A percentile compares a stretch with the other conserved stretches of the same genome.
phyloP scores from a whole-genome alignment of 64 coral and sea anemone genomes.

The Montipora cactus region DNA sequence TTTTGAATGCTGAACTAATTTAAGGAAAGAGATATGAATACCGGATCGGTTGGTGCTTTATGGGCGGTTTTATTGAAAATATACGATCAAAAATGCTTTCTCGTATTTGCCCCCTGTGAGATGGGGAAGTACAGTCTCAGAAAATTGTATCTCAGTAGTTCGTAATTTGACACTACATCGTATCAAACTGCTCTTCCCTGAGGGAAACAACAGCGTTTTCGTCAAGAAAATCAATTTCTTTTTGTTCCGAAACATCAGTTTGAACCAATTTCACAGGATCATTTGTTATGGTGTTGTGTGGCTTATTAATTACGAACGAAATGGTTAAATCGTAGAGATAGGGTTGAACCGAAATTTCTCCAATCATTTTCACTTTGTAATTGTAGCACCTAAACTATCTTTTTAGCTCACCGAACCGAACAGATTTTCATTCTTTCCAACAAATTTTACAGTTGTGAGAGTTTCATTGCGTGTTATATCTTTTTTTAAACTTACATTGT shows the following conservation, averaged over 20 bases:
- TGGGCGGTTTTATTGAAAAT: neutral
- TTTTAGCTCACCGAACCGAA: neutral
- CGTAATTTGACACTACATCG: slow-evolving; percentile 24
- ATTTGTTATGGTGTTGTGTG: neutral
- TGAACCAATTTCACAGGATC: neutral
- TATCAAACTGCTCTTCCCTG: neutral
- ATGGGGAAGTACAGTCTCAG: neutral
- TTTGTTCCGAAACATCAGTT: neutral
- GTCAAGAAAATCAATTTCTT: neutral
- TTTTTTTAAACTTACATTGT: neutral
- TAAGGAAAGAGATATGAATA: neutral
- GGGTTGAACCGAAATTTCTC: neutral
- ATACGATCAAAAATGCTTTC: neutral
- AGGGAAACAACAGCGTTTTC: neutral
- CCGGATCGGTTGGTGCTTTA: neutral
- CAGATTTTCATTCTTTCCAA: neutral
- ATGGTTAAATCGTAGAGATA: neutral
- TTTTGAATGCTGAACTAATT: neutral
- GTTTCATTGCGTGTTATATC: neutral
- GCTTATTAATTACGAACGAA: neutral
- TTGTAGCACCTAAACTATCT: neutral
- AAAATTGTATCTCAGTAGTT: slow-evolving; percentile 7
- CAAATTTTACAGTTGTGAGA: neutral
- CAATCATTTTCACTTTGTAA: neutral
- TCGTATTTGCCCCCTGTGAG: neutral